Evolutionary conservation across 2,113 vertebrate genomes (phyloP).

Genomic region (Bambusicola thoracicus): DNA sequence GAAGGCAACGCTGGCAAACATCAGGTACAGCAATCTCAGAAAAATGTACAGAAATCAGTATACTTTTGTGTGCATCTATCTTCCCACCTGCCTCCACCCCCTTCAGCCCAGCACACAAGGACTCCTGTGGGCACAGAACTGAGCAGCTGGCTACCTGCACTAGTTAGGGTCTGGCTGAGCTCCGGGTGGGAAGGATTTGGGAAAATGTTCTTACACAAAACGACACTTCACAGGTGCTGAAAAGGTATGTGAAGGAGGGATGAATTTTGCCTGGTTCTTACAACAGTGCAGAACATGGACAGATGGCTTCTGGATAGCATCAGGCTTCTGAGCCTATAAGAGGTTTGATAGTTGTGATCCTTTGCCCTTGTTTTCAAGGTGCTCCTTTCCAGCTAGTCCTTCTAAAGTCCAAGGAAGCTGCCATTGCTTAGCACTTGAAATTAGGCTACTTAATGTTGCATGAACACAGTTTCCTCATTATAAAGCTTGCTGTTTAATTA

Average conservation of each 20-base stretch:
- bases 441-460: constrained; percentile 32
- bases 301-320: neutral
- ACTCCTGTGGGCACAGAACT: neutral
- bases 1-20: neutral
- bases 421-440: constrained; percentile 17
- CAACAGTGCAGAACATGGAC: neutral
- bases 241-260: neutral
- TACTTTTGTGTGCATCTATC: neutral
- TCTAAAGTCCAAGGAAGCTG: neutral
- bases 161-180: neutral
- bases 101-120: neutral
- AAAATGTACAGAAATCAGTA: neutral
- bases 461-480: constrained; percentile 49
- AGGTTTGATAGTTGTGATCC: neutral
- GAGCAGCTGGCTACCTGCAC: neutral
- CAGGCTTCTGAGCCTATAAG: neutral
- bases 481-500: constrained; percentile 62
- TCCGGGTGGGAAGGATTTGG: neutral
- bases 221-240: neutral
- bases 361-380: neutral
- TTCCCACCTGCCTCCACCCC: neutral
- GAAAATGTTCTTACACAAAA: neutral
- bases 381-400: neutral
- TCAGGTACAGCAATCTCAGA: neutral
- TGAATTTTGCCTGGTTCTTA: neutral